Evolutionary conservation across 2,888 invertebrate species (phyloP), one percentile per base, ranked within the genome.

Genomic region (Dilophus febrilis): DNA sequence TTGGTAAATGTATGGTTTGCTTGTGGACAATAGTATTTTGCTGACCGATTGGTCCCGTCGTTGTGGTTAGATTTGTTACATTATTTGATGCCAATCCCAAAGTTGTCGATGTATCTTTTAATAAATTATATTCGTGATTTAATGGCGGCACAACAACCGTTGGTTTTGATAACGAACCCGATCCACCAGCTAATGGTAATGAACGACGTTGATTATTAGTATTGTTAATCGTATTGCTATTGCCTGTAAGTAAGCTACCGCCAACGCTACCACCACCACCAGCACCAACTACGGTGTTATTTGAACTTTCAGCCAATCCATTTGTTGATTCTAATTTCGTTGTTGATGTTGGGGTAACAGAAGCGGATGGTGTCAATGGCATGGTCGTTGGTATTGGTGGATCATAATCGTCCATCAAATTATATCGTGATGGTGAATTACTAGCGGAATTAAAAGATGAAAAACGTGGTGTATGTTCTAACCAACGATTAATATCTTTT

Each of bases 401-500:
- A 48, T 70, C 69, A 41, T 70, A 64, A 49, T 79, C 76, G 53
- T 81, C 77, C 3, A 27, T 11, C 3, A 74, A 64, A 46, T 73
- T 68, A 33, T 74, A 73, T 44, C 72, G 72, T 3, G 77, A 72
- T 1, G 78, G 77, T 1, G 85, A 85, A 57, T 82, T 83, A 51
- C 79, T 80, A 7, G 76, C 77, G 1, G 84, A 83, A 49, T 80
- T 83, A 46, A 77, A 75, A 49, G 77, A 77, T 0, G 79, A 72
- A 45, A 76, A 71, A 48, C 77, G 75, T 1, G 86, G 85, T 0
- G 85, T 80, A 50, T 85, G 85, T 52, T 86, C 85, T 43, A 88
- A 61, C 85, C 86, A 87, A 52, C 85, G 84, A 55, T 83, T 86
- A 32, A 87, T 85, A 55, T 87, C 87, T 69, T 87, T 80, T 1